Conservation (phyloP, 2,888 invertebrate genomes). For the Drosophila planitibia region DNA sequence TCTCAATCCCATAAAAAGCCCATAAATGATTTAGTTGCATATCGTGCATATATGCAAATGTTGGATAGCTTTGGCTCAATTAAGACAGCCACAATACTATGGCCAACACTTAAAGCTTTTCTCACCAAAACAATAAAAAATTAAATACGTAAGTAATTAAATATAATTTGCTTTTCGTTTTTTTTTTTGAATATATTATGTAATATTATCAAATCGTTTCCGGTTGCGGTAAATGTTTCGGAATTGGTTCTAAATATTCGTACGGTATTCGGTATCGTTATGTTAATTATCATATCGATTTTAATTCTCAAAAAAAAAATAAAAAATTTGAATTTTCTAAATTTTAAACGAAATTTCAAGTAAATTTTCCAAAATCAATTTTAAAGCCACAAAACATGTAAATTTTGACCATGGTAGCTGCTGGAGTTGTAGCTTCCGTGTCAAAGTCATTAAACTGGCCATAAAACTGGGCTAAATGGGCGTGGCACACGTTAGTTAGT, state of each 20-base stretch:
- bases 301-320: not conserved
- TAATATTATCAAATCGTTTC: not conserved
- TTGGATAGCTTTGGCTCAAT: conserved; percentile 27
- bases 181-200: not conserved
- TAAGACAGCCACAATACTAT: conserved; percentile 14
- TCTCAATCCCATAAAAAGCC: conserved; percentile 16
- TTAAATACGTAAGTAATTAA: not conserved
- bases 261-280: not conserved
- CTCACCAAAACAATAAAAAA: not conserved
- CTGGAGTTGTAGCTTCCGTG: conserved; percentile 34
- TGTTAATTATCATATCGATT: not conserved
- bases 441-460: conserved; percentile 27
- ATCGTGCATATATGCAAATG: conserved; percentile 39
- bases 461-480: conserved; percentile 42
- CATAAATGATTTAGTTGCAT: conserved; percentile 34
- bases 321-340: not conserved
- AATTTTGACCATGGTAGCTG: not conserved
- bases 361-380: not conserved
- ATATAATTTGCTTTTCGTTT: not conserved
- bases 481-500: conserved; percentile 34
- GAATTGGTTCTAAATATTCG: not conserved
- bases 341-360: not conserved
- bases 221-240: not conserved
- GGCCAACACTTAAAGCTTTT: not conserved
- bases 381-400: not conserved